These are phyloP conservation scores for Aphyosemion australe DNA, from an alignment of 2,113 vertebrate genomes.

Conservation along the genomic window DNA sequence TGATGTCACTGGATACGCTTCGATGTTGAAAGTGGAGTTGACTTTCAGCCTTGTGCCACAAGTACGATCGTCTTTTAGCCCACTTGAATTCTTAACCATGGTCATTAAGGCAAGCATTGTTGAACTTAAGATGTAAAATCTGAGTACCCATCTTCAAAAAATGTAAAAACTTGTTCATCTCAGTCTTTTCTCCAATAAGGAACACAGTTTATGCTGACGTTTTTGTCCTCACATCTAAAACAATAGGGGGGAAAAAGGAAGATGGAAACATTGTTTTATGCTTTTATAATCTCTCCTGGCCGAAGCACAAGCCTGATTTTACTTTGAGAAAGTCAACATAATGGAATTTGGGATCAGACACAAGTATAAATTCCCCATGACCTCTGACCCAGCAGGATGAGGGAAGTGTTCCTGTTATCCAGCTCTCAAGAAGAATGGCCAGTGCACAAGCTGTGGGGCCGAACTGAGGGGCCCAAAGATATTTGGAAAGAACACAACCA, in stretches of 20 bases:
- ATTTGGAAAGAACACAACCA: slow-evolving; percentile 4
- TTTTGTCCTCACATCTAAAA: slow-evolving; percentile 23
- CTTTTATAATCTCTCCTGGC: slow-evolving; percentile 64
- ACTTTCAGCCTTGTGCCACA: too few species aligned
- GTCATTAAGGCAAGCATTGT: too few species aligned
- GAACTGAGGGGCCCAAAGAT: background rate
- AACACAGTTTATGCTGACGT: slow-evolving; percentile 13
- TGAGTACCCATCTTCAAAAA: slow-evolving; percentile 3
- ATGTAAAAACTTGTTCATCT: slow-evolving; percentile 12
- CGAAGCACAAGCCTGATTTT: slow-evolving; percentile 34
- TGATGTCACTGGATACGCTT: too few species aligned
- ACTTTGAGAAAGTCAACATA: slow-evolving; percentile 73
- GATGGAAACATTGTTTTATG: slow-evolving; percentile 61
- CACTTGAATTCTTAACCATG: too few species aligned
- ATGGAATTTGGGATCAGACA: slow-evolving; percentile 70
- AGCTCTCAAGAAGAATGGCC: slow-evolving; percentile 29
- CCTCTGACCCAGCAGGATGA: slow-evolving; percentile 63
- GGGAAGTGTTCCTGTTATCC: slow-evolving; percentile 73
- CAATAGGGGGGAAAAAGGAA: slow-evolving; percentile 30
- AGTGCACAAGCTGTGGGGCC: background rate
- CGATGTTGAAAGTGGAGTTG: too few species aligned
- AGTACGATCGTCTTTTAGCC: too few species aligned
- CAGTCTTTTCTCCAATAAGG: background rate
- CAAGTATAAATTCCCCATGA: slow-evolving; percentile 69
- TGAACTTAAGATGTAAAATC: too few species aligned